Evolutionary conservation across 2,888 invertebrate species (phyloP), one percentile per base, ranked within the genome.

Genomic region (Azorinus chamasolen): DNA sequence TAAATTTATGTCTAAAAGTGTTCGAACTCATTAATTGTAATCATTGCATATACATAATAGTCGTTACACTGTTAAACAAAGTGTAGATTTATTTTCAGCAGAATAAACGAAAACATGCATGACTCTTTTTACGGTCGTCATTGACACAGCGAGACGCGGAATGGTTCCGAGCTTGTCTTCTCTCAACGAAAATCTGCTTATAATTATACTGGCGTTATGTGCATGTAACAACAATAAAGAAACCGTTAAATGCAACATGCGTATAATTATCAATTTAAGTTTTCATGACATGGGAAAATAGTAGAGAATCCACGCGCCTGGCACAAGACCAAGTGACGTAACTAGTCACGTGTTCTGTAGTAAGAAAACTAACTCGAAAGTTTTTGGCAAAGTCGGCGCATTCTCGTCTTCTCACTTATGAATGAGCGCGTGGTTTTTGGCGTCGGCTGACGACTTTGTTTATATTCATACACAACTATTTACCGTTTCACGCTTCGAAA

Each of bases 301-400:
- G 73, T 73, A 71, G 58, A 68, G 58, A 55, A 53, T 64, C 70
- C 76, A 80, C 76, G 80, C 73, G 76, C 70, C 71, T 80, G 80
- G 80, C 80, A 80, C 76, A 63, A 80, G 80, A 64, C 77, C 80
- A 74, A 46, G 27, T 74, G 73, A 80, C 80, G 76, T 80, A 76
- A 80, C 57, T 5, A n/a, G 32, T 59, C 80, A 80, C 70, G 66
- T 77, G 80, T 50, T 27, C 43, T 22, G 20, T 54, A 53, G 53
- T 43, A n/a, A 25, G 20, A 59, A 43, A 20, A 43, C 14, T 14
- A 50, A 50, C 18, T 22, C 20, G 20, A 50, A 22, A 5, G 50
- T 50, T 53, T 51, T 62, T 62, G 63, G 51, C 51, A 50, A 37
- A 1, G 16, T 5, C 41, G 12, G 22, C 41, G 25, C 24, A 32